Conservation (phyloP, 2,888 invertebrate genomes). For the Dascillus cervinus region DNA sequence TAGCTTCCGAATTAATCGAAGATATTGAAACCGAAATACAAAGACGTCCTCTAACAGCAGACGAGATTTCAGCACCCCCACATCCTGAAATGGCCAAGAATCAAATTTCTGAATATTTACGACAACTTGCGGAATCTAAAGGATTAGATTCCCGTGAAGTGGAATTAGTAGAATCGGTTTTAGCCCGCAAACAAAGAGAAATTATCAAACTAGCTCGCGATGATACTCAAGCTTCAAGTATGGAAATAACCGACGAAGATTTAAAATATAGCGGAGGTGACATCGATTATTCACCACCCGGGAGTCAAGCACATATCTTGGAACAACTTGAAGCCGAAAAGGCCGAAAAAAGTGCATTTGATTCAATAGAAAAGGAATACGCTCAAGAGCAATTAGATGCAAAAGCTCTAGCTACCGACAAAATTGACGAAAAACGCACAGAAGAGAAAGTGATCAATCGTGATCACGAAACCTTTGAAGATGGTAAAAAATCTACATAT, state of each 20-base stretch:
- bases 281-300: slow-evolving; percentile 57
- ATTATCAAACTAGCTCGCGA: slow-evolving; percentile 39
- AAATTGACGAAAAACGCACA: slow-evolving; percentile 28
- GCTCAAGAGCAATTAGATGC: slow-evolving; percentile 26
- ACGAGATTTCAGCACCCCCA: slow-evolving; percentile 20
- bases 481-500: slow-evolving; percentile 26
- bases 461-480: slow-evolving; percentile 15
- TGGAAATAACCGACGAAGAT: slow-evolving; percentile 58
- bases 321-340: slow-evolving; percentile 44
- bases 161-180: slow-evolving; percentile 45
- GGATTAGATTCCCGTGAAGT: slow-evolving; percentile 44
- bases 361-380: slow-evolving; percentile 21
- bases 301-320: slow-evolving; percentile 34
- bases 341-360: slow-evolving; percentile 33
- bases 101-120: slow-evolving; percentile 41
- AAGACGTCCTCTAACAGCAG: slow-evolving; percentile 28
- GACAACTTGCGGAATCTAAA: slow-evolving; percentile 41
- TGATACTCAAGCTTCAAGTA: slow-evolving; percentile 47
- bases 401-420: slow-evolving; percentile 24
- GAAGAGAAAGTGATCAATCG: slow-evolving; percentile 5
- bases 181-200: slow-evolving; percentile 42
- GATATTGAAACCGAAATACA: slow-evolving; percentile 50
- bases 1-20: slow-evolving; percentile 45
- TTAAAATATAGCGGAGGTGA: slow-evolving; percentile 62
- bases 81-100: slow-evolving; percentile 30